Conservation (phyloP, 2,797 vertebrate species). For the Rallus crepitans region DNA sequence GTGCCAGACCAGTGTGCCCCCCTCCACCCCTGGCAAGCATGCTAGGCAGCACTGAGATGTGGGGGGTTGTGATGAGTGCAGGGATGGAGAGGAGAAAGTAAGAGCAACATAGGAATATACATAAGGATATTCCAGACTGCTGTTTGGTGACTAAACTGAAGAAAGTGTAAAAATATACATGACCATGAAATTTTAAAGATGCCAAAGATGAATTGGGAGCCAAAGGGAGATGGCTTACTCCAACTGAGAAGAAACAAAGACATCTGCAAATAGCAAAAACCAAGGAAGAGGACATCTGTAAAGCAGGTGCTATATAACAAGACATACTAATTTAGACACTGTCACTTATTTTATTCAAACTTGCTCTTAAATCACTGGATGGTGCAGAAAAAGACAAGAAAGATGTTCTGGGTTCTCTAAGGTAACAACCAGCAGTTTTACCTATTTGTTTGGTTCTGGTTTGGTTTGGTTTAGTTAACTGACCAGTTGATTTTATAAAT, state of each 20-base stretch:
- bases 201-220: neutral
- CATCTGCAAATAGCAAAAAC: conserved; percentile 45
- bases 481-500: neutral
- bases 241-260: neutral
- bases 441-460: neutral
- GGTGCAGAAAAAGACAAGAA: neutral
- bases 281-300: neutral
- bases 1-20: rapidly evolving
- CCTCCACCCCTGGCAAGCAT: neutral
- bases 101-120: neutral
- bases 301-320: conserved; percentile 31
- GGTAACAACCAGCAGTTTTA: neutral
- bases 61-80: neutral
- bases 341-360: neutral
- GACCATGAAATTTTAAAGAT: neutral
- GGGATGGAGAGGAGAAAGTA: neutral
- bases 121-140: neutral
- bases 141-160: neutral
- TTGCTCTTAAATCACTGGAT: neutral
- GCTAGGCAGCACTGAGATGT: neutral
- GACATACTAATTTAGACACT: neutral
- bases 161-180: neutral
- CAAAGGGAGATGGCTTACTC: neutral
- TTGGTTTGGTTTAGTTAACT: neutral
- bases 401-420: neutral